Conservation (phyloP, 2,888 invertebrate species). For the Monochamus alternatus region DNA sequence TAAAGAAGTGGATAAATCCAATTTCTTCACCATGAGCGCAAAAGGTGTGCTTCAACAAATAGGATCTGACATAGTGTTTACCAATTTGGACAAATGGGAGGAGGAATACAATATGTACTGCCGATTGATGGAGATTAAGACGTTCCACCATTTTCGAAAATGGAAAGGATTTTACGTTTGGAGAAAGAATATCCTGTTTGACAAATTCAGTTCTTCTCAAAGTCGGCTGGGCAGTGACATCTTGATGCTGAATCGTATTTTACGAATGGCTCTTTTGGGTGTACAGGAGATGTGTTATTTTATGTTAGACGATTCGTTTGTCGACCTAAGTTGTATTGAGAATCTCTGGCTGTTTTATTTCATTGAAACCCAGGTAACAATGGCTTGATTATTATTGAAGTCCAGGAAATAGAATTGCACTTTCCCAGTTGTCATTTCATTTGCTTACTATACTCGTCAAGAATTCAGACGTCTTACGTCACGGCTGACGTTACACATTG, state of each 20-base stretch:
- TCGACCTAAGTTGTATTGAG: slow-evolving; percentile 73
- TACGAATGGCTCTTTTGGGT: slow-evolving; percentile 81
- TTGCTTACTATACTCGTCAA: no score
- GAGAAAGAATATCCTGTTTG: slow-evolving; percentile 74
- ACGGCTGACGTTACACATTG: no score
- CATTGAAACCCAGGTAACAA: slow-evolving; percentile 78
- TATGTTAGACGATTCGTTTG: slow-evolving; percentile 77
- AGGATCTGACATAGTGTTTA: slow-evolving; percentile 83
- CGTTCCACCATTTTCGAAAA: slow-evolving; percentile 79
- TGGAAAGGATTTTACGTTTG: slow-evolving; percentile 76
- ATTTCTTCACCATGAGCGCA: slow-evolving; percentile 87
- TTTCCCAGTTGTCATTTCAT: no score
- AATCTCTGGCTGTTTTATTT: slow-evolving; percentile 79
- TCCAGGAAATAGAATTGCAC: no score
- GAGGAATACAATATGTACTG: slow-evolving; percentile 87
- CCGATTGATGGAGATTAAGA: slow-evolving; percentile 82
- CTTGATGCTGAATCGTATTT: slow-evolving; percentile 81
- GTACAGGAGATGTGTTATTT: slow-evolving; percentile 80
- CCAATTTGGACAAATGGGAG: slow-evolving; percentile 85
- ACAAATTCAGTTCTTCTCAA: slow-evolving; percentile 78
- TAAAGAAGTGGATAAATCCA: slow-evolving; percentile 76
- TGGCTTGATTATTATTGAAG: no score
- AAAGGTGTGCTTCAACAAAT: slow-evolving; percentile 87
- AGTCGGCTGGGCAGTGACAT: slow-evolving; percentile 78
- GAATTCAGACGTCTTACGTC: no score